Evolutionary conservation across 2,113 vertebrate genomes (phyloP).

Genomic region (Myocastor coypus): DNA sequence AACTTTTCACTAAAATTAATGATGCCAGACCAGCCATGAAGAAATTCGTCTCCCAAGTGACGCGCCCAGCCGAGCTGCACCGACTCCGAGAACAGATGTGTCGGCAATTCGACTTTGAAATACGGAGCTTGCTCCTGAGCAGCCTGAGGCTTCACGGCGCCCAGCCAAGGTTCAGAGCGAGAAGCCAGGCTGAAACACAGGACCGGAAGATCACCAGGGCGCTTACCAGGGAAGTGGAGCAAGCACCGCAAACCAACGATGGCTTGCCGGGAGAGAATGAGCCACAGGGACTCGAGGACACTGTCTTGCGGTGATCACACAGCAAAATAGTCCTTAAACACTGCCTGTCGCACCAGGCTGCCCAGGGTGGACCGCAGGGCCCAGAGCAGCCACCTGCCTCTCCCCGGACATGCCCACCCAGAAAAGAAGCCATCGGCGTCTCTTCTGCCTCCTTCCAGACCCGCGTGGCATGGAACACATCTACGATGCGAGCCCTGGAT

Average conservation of each 20-base stretch:
- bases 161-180: slow-evolving; percentile 71
- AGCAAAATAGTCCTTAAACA: slow-evolving; percentile 66
- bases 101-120: slow-evolving; percentile 73
- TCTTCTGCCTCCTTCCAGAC: slow-evolving; percentile 40
- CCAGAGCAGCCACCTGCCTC: slow-evolving; percentile 54
- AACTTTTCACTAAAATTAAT: slow-evolving; percentile 77
- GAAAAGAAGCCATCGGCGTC: slow-evolving; percentile 30
- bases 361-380: slow-evolving; percentile 50
- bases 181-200: slow-evolving; percentile 25
- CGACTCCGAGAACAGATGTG: slow-evolving; percentile 54
- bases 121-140: slow-evolving; percentile 24
- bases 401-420: slow-evolving; percentile 20
- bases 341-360: slow-evolving; percentile 56
- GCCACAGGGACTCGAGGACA: slow-evolving; percentile 69
- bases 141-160: slow-evolving; percentile 58
- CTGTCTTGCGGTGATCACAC: slow-evolving; percentile 58
- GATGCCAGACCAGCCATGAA: slow-evolving; percentile 55
- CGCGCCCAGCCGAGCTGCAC: background rate
- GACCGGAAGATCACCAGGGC: slow-evolving; percentile 75
- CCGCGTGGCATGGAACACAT: background rate
- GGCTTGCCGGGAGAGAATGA: slow-evolving; percentile 72
- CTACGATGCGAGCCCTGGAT: background rate
- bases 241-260: slow-evolving; percentile 60
- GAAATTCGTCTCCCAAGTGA: slow-evolving; percentile 70
- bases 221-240: slow-evolving; percentile 61